These are phyloP conservation scores for Cottus gobio DNA, from an alignment of 2,113 vertebrate species.

Conservation along the genomic window DNA sequence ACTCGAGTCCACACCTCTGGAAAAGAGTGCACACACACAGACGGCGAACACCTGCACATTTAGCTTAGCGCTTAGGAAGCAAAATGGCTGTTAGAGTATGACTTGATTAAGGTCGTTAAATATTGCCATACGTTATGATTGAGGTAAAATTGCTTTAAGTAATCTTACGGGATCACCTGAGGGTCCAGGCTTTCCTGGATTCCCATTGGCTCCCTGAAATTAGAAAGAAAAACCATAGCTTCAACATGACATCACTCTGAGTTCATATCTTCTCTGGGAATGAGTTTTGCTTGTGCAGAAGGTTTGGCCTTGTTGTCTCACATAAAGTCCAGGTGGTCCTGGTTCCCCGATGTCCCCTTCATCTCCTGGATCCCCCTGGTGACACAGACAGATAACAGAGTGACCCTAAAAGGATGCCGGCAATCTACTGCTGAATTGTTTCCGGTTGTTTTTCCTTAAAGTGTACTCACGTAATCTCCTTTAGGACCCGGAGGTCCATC, in stretches of 20 bases:
- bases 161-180: constrained; percentile 88
- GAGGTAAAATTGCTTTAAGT: constrained; percentile 66
- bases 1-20: too few species aligned
- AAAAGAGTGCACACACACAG: constrained; percentile 13
- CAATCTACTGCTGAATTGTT: background rate
- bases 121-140: background rate
- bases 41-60: constrained; percentile 7
- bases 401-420: background rate
- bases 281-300: background rate
- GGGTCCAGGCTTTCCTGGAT: constrained; percentile 79
- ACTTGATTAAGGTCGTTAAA: background rate
- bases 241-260: background rate
- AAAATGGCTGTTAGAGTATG: background rate
- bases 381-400: constrained; percentile 25
- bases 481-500: constrained; percentile 75
- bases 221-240: background rate
- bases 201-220: constrained; percentile 80
- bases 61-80: background rate
- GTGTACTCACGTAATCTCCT: constrained; percentile 78
- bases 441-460: background rate
- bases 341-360: constrained; percentile 80
- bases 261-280: background rate
- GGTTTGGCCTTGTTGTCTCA: constrained; percentile 53
- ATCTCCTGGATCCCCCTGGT: constrained; percentile 75
- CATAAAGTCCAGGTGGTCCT: constrained; percentile 76